Conservation (phyloP, 92 coral and sea anemone genomes). For the Pocillopora grandis region DNA sequence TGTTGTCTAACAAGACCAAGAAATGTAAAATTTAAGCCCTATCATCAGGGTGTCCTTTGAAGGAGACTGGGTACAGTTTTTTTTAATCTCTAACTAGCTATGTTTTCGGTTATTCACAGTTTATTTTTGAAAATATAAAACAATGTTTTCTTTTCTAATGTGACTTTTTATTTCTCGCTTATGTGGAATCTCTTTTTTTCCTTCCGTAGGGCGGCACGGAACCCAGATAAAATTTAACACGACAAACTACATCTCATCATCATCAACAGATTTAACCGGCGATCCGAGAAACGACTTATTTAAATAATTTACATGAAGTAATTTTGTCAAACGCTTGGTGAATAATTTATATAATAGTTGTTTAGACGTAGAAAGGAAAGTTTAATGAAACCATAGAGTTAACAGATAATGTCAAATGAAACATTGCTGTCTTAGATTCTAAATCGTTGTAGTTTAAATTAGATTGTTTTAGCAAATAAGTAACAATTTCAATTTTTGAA, state of each 20-base stretch:
- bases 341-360: constrained; percentile 16
- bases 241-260: neutral
- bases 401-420: neutral
- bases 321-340: neutral
- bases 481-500: constrained; percentile 2
- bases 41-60: too few species aligned
- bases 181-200: neutral
- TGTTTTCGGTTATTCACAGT: too few species aligned
- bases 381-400: neutral
- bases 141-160: neutral
- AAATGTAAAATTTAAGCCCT: too few species aligned
- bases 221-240: constrained; percentile 39
- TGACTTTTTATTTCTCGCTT: neutral
- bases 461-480: neutral
- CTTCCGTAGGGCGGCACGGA: constrained; percentile 33
- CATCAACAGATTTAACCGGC: neutral
- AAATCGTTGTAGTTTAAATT: neutral
- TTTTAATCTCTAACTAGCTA: too few species aligned
- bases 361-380: neutral
- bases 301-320: neutral
- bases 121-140: neutral
- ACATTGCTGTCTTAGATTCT: neutral
- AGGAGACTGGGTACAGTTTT: too few species aligned
- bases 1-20: too few species aligned
- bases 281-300: constrained; percentile 5